Evolutionary conservation across 2,113 vertebrate genomes (phyloP).

Genomic region (Brachirus orientalis): DNA sequence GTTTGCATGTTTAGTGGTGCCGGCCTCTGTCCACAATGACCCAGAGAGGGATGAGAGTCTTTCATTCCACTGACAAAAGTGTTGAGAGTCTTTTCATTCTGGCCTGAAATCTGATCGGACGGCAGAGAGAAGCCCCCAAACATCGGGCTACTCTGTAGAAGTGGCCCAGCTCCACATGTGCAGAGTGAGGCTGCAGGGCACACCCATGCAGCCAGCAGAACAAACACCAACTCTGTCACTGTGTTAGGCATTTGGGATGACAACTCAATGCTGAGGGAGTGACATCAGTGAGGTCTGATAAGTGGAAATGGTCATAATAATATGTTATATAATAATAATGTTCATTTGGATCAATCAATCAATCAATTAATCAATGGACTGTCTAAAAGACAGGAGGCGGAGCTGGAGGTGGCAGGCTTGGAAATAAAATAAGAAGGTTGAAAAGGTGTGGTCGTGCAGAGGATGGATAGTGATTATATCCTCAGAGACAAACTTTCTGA

Average conservation of each 20-base stretch:
- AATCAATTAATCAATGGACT: too few relatives aligned
- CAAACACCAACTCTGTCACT: slow-evolving; percentile 16
- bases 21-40: slow-evolving; percentile 67
- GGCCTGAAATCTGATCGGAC: slow-evolving; percentile 73
- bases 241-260: background rate
- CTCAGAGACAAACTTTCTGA: too few relatives aligned
- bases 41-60: slow-evolving; percentile 77
- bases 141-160: slow-evolving; percentile 49
- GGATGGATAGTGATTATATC: too few relatives aligned
- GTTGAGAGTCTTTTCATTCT: slow-evolving; percentile 75
- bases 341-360: too few relatives aligned
- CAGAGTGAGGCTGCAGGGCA: slow-evolving; percentile 24
- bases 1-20: slow-evolving; percentile 56
- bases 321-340: too few relatives aligned
- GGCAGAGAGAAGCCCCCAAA: slow-evolving; percentile 70
- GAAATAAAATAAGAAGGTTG: too few relatives aligned
- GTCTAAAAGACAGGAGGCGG: too few relatives aligned
- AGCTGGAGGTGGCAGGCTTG: too few relatives aligned
- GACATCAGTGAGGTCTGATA: background rate
- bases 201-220: slow-evolving; percentile 11
- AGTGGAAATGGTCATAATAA: too few relatives aligned
- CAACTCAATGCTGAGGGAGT: too few relatives aligned
- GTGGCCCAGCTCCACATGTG: slow-evolving; percentile 30
- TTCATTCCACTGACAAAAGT: slow-evolving; percentile 78
- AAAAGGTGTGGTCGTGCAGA: too few relatives aligned